phyloP scores from a whole-genome alignment of 92 coral and sea anemone species.

The Porites rus region DNA sequence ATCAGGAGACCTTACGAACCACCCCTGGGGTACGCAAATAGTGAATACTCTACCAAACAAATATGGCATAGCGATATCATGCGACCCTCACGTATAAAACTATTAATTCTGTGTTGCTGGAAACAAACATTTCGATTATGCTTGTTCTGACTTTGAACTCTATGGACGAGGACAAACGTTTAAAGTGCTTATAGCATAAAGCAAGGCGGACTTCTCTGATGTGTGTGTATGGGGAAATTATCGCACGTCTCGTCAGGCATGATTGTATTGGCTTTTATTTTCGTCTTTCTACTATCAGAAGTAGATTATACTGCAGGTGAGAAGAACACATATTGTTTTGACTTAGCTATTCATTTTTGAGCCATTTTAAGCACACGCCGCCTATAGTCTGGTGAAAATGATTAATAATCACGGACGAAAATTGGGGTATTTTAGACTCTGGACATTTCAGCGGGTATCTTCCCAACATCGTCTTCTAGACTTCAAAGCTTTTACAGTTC shows the following conservation, averaged over 20 bases:
- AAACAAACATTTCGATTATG: not conserved
- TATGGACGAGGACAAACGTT: not conserved
- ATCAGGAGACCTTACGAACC: constrained; percentile 32
- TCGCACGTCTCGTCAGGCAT: not conserved
- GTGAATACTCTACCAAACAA: too few species aligned
- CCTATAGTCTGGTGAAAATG: not conserved
- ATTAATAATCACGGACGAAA: not conserved
- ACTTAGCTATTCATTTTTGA: not conserved
- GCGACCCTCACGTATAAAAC: not conserved
- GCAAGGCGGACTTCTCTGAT: not conserved
- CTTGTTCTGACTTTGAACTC: not conserved
- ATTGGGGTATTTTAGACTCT: not conserved
- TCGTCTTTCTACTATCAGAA: constrained; percentile 5
- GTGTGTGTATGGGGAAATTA: not conserved
- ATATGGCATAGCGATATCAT: not conserved
- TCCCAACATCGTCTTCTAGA: not conserved
- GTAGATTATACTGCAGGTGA: constrained; percentile 16
- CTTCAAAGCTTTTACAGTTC: not conserved
- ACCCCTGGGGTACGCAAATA: not conserved
- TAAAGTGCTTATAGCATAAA: not conserved
- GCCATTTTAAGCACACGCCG: not conserved
- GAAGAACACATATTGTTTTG: not conserved
- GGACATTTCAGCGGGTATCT: too few species aligned
- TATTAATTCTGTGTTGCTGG: not conserved
- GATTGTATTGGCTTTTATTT: not conserved